These are phyloP conservation scores for Atta texana DNA, from an alignment of 1,140 invertebrate genomes.

Conservation along the genomic window DNA sequence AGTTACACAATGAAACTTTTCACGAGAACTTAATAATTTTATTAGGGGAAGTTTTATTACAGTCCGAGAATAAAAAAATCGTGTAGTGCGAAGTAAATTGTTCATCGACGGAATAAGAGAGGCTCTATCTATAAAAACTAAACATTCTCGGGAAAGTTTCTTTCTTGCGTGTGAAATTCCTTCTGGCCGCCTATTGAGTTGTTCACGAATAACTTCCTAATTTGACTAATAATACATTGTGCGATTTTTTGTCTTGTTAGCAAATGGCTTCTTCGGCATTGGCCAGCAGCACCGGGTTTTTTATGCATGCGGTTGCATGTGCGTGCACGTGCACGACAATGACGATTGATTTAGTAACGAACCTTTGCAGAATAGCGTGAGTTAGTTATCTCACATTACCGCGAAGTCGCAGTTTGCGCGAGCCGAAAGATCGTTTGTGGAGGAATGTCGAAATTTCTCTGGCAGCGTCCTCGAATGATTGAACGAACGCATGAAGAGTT, in stretches of 20 bases:
- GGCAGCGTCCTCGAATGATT: neutral
- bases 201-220: slow-evolving; percentile 48
- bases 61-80: neutral
- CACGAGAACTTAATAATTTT: neutral
- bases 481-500: neutral
- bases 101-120: neutral
- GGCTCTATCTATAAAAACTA: neutral
- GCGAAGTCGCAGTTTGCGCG: neutral
- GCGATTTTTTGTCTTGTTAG: slow-evolving; percentile 49
- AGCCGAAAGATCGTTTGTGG: neutral
- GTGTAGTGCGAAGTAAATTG: neutral
- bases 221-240: slow-evolving; percentile 55
- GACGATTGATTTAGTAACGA: slow-evolving; percentile 43
- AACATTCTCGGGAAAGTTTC: slow-evolving; percentile 42
- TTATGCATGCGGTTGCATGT: slow-evolving; percentile 54
- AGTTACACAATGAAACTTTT: neutral
- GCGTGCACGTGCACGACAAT: slow-evolving; percentile 21
- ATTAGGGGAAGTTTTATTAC: slow-evolving; percentile 11
- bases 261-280: neutral
- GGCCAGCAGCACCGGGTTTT: neutral
- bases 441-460: slow-evolving; percentile 33
- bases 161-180: slow-evolving; percentile 40
- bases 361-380: slow-evolving; percentile 33
- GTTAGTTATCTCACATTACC: slow-evolving; percentile 18
- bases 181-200: slow-evolving; percentile 28